Evolutionary conservation across 2,797 vertebrate species (phyloP), one percentile per base, ranked within the genome.

Genomic region (Gymnothorax reevesii): DNA sequence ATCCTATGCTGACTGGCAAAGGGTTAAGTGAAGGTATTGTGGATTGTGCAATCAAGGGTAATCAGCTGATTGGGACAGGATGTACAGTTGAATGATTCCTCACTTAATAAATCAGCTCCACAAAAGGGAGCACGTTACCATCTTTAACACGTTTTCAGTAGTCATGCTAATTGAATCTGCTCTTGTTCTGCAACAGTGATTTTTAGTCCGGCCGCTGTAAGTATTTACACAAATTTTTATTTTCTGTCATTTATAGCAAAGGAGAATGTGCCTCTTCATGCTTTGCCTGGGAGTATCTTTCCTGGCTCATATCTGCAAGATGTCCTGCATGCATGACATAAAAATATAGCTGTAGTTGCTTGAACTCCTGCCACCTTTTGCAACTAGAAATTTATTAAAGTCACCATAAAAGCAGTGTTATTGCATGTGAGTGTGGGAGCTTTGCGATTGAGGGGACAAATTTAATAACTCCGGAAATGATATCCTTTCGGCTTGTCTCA

Each of bases 31-130:
- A 42, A 42, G 33, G 33, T 42, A 42, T 1, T 42, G 98, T 98
- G 94, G 85, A 89, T 87, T 86, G 86, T 59, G 87, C 91, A 87
- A 86, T 88, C 87, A 85, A 89, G 90, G 92, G 92, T 89, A 93
- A 91, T 88, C 62, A 86, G 25, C 9, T 0, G 89, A 62, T 2
- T 92, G 94, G 90, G 89, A 2, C 4, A 57, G 42, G n/a, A 13
- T 15, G 12, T 87, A 90, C 89, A 91, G 91, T 88, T 90, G 88
- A 91, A 87, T 88, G 91, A 93, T 93, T 92, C 90, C 84, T 89
- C 88, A 89, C 86, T 90, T 93, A 93, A 91, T 92, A 86, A 89
- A 92, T 93, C 91, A 89, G 88, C 80, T 91, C 90, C 82, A 90
- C 90, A 89, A 88, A 91, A 90, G 85, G 90, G 92, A 91, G 89